Conservation (phyloP, 37 sponge, comb jelly and placozoan genomes). For the Spongia lamella region DNA sequence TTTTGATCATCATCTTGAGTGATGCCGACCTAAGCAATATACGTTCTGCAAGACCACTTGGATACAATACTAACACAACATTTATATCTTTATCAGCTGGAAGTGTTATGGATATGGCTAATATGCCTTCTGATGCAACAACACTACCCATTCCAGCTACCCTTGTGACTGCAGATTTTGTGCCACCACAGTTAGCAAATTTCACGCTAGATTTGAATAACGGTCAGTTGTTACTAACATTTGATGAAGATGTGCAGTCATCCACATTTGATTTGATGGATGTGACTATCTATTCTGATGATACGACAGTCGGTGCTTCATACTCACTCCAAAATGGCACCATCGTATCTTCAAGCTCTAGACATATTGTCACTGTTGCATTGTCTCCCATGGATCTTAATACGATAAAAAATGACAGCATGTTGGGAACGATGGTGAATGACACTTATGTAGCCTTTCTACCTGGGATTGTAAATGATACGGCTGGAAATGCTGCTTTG, state of each 20-base stretch:
- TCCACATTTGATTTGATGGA: constrained; percentile 30
- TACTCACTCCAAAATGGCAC: constrained; percentile 23
- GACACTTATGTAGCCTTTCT: constrained; percentile 63
- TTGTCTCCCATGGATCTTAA: constrained; percentile 54
- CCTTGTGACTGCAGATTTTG: constrained; percentile 62
- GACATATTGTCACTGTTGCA: constrained; percentile 31
- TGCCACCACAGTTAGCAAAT: constrained; percentile 57
- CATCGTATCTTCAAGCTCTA: constrained; percentile 9
- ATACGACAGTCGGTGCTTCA: constrained; percentile 20
- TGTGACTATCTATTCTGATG: constrained; percentile 46
- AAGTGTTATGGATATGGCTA: constrained; percentile 64
- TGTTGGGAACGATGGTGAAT: constrained; percentile 32
- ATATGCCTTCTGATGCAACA: constrained; percentile 36
- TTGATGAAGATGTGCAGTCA: constrained; percentile 67
- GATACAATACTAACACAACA: constrained; percentile 51
- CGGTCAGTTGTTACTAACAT: constrained; percentile 66
- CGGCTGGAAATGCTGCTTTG: constrained; percentile 72
- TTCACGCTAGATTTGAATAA: constrained; percentile 70
- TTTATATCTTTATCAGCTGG: constrained; percentile 55
- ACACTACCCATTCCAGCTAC: constrained; percentile 28
- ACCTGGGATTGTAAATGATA: constrained; percentile 55
- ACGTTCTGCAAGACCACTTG: constrained; percentile 55
- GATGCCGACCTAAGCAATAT: constrained; percentile 56
- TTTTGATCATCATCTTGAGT: constrained; percentile 58
- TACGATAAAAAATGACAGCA: constrained; percentile 62